Conservation (phyloP, 2,888 invertebrate genomes). For the Patella caerulea region DNA sequence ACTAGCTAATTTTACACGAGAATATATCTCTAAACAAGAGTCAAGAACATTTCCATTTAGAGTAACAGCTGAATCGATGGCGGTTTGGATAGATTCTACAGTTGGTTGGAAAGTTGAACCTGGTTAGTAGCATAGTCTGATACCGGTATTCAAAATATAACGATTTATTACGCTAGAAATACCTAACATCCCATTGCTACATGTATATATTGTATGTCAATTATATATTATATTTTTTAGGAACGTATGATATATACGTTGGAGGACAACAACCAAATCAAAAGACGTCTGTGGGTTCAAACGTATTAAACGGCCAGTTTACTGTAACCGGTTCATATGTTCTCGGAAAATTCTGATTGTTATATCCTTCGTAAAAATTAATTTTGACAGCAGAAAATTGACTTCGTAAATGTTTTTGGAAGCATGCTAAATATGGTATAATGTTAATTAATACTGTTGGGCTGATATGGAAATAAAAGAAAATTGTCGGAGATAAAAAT, state of each 20-base stretch:
- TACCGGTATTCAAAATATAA: no score
- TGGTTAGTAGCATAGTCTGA: no score
- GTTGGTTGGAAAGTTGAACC: no score
- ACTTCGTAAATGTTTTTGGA: no score
- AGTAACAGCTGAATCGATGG: slow-evolving; percentile 42
- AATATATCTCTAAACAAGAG: slow-evolving; percentile 20
- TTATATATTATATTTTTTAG: slow-evolving; percentile 34
- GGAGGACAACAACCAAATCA: slow-evolving; percentile 61
- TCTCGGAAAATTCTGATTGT: slow-evolving; percentile 8
- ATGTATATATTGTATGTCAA: not conserved
- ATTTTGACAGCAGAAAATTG: no score
- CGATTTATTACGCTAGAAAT: no score
- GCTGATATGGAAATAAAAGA: no score
- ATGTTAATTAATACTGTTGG: no score
- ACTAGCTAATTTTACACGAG: slow-evolving; percentile 38
- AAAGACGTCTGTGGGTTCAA: slow-evolving; percentile 38
- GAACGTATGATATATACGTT: slow-evolving; percentile 45
- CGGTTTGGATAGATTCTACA: slow-evolving; percentile 48
- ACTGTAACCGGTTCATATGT: slow-evolving; percentile 29
- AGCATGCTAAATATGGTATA: no score
- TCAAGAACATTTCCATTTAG: slow-evolving; percentile 23
- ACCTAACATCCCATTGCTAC: no score
- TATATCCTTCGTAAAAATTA: no score
- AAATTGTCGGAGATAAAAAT: no score
- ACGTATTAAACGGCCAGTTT: slow-evolving; percentile 42